Percentiles rank a stretch among this genome's conserved stretches.
Evolutionary conservation across 2,888 invertebrate genomes (phyloP).

Genomic region (Anoplius nigerrimus): DNA sequence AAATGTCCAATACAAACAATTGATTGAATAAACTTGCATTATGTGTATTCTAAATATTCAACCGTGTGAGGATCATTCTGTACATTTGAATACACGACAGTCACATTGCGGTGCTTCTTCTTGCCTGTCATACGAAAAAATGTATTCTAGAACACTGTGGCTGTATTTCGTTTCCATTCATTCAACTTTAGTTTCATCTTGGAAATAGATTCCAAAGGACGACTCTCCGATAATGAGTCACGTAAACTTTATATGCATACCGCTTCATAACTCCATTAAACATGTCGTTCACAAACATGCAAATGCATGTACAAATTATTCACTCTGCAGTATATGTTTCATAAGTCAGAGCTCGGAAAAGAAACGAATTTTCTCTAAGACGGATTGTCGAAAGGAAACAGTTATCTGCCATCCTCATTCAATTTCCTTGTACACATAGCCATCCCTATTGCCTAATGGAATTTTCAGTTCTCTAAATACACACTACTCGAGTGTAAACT

Average conservation of each 20-base stretch:
- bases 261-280: conserved; percentile 10
- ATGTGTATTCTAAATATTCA: too few relatives aligned
- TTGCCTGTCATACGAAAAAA: not conserved
- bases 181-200: not conserved
- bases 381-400: conserved; percentile 50
- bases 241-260: conserved; percentile 36
- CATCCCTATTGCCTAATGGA: conserved; percentile 29
- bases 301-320: too few relatives aligned
- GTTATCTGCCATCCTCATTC: conserved; percentile 10
- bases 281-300: conserved; percentile 2
- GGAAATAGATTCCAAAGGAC: conserved; percentile 29
- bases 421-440: conserved; percentile 13
- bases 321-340: too few relatives aligned
- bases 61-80: too few relatives aligned
- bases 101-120: too few relatives aligned
- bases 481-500: conserved; percentile 5
- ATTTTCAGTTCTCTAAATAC: conserved; percentile 29
- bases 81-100: too few relatives aligned
- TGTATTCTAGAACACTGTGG: conserved; percentile 2
- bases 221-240: conserved; percentile 24
- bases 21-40: too few relatives aligned
- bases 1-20: too few relatives aligned
- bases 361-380: conserved; percentile 27
- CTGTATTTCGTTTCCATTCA: not conserved
- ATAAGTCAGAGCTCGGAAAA: conserved; percentile 7